These are phyloP conservation scores for Lepidostoma basale DNA, from an alignment of 1,140 invertebrate species.

Conservation along the genomic window DNA sequence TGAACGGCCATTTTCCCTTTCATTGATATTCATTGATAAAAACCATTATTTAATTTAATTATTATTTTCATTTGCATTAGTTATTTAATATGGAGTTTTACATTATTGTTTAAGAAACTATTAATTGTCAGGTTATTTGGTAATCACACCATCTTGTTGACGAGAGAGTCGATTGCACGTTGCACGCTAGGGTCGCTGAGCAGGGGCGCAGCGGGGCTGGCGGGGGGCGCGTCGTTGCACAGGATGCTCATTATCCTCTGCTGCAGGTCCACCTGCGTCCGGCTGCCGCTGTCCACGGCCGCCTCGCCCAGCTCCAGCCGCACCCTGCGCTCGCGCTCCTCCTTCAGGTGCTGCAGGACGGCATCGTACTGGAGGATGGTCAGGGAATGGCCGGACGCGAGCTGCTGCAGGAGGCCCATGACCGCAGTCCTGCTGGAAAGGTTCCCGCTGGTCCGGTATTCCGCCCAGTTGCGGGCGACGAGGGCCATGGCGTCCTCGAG, in stretches of 20 bases:
- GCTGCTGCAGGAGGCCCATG: slow-evolving; percentile 76
- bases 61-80: too few relatives aligned
- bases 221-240: slow-evolving; percentile 64
- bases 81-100: not conserved
- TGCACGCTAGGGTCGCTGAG: slow-evolving; percentile 57
- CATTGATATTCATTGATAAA: too few relatives aligned
- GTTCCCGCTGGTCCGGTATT: slow-evolving; percentile 67
- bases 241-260: slow-evolving; percentile 85
- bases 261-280: slow-evolving; percentile 76
- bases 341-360: slow-evolving; percentile 76
- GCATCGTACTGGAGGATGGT: slow-evolving; percentile 82
- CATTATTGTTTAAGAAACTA: too few relatives aligned
- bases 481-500: slow-evolving; percentile 86
- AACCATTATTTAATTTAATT: too few relatives aligned
- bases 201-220: slow-evolving; percentile 36
- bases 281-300: slow-evolving; percentile 53
- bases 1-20: too few relatives aligned
- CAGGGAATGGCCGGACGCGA: slow-evolving; percentile 80
- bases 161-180: slow-evolving; percentile 76
- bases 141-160: slow-evolving; percentile 60
- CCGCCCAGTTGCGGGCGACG: slow-evolving; percentile 78
- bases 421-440: slow-evolving; percentile 64
- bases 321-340: slow-evolving; percentile 66
- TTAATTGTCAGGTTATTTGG: too few relatives aligned
- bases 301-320: slow-evolving; percentile 71